Evolutionary conservation across 92 coral and sea anemone species (phyloP), one percentile per base, ranked within the genome.

Genomic region (Umimayanthus chanpuru): DNA sequence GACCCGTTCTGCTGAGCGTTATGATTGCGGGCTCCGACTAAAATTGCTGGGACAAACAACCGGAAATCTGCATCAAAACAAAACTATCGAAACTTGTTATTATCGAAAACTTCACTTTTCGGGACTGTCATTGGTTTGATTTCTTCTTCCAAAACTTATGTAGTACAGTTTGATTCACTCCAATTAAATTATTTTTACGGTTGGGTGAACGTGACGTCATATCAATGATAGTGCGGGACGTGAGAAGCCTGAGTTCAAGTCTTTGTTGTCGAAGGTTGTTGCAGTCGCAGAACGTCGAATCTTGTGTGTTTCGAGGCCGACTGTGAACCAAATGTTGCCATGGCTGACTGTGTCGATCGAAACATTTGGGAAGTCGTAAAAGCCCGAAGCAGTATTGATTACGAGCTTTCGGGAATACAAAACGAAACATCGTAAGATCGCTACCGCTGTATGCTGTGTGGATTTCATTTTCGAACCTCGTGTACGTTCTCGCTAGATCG

Each of bases 291-390:
- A 82, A 29, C 86, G 64, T 3, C 36, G 77, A 29, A 28, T 28
- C 43, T 47, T 26, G 77, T 26, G 12, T 53, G 74, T 61, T 80
- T 64, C 74, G 25, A 66, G 75, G 41, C 40, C 55, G 32, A 26
- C 73, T 81, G 39, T 28, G 30, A 80, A 70, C 74, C 77, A 70
- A 83, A 83, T 83, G 87, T 83, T 83, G 53, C 87, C 65, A 93
- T 93, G 95, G 92, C 95, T 40, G 90, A 86, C 39, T 75, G 88
- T 40, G 43, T 76, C 68, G 95, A 88, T 61, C 90, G 93, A 32
- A 93, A 89, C 89, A 87, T 90, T 77, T 91, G 94, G 93, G 95
- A 93, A 72, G 95, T 86, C 58, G 77, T 83, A 47, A 83, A 44
- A 71, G 87, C 87, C 87, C 87, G 87, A 83, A 83, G 87, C 65